Conservation (phyloP, 2,888 invertebrate genomes). For the Xestia xanthographa region DNA sequence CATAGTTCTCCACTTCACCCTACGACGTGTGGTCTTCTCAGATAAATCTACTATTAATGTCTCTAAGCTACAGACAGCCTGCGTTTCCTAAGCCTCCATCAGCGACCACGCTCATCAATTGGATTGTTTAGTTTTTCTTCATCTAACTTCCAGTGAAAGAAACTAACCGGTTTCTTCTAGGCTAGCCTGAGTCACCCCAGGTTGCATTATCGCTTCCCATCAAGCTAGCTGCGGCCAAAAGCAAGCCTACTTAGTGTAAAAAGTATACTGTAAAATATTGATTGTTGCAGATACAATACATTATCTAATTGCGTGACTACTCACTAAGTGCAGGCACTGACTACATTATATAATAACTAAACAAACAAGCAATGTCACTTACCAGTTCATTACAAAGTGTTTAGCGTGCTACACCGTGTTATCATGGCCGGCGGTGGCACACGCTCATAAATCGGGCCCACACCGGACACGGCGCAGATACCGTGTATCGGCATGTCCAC, state of each 20-base stretch:
- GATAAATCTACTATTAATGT: neutral
- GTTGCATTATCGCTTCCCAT: neutral
- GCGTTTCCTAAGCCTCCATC: neutral
- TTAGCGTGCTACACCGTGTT: constrained; percentile 49
- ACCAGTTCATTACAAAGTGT: constrained; percentile 58
- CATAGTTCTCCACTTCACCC: neutral
- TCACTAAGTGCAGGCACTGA: neutral
- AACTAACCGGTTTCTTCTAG: neutral
- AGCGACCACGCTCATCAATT: neutral
- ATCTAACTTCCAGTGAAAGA: neutral
- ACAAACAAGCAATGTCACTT: constrained; percentile 25
- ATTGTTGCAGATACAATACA: neutral
- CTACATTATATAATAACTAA: neutral
- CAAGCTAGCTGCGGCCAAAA: neutral
- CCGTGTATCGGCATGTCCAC: constrained; percentile 52
- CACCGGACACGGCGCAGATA: constrained; percentile 57
- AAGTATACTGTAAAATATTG: neutral
- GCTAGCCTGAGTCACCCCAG: too few species aligned
- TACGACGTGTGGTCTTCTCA: neutral
- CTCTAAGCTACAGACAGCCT: neutral
- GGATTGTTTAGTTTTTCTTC: neutral
- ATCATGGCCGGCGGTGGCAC: constrained; percentile 43
- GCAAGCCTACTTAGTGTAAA: neutral
- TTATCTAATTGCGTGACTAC: neutral
- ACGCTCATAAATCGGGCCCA: constrained; percentile 61